These are phyloP conservation scores for Halichoeres trimaculatus DNA, from an alignment of 2,113 vertebrate genomes.

Conservation along the genomic window DNA sequence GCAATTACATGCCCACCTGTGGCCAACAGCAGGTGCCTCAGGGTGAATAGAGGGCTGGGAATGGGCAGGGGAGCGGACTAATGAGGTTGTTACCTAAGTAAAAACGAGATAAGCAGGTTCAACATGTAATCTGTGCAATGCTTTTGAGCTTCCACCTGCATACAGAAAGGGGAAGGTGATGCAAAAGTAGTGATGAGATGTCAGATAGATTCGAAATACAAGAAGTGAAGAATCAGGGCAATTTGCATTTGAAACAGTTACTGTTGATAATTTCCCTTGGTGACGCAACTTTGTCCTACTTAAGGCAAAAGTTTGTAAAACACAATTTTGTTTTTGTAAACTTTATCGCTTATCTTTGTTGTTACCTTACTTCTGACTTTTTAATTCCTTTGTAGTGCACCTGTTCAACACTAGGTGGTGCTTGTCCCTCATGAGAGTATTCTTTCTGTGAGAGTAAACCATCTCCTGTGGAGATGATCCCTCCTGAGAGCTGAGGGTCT, in stretches of 20 bases:
- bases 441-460: constrained; percentile 50
- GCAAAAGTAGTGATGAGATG: neutral
- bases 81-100: constrained; percentile 59
- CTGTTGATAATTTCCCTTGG: neutral
- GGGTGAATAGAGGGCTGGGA: constrained; percentile 54
- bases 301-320: neutral
- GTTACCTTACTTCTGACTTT: neutral
- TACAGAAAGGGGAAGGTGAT: neutral
- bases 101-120: constrained; percentile 47
- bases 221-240: neutral
- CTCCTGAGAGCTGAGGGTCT: constrained; percentile 61
- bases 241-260: neutral
- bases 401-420: constrained; percentile 74
- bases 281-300: neutral
- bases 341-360: neutral
- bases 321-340: too few species aligned
- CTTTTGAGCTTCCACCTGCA: constrained; percentile 27
- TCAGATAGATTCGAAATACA: neutral
- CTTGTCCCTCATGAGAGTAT: constrained; percentile 69
- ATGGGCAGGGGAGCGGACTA: constrained; percentile 64
- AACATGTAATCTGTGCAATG: constrained; percentile 27
- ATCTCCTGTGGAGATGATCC: constrained; percentile 39
- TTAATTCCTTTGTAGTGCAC: constrained; percentile 43
- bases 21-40: constrained; percentile 69
- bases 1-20: constrained; percentile 79